Percentiles rank a stretch among this genome's conserved stretches.
Conservation (phyloP, 1,140 invertebrate species). For the Aricia agestis region DNA sequence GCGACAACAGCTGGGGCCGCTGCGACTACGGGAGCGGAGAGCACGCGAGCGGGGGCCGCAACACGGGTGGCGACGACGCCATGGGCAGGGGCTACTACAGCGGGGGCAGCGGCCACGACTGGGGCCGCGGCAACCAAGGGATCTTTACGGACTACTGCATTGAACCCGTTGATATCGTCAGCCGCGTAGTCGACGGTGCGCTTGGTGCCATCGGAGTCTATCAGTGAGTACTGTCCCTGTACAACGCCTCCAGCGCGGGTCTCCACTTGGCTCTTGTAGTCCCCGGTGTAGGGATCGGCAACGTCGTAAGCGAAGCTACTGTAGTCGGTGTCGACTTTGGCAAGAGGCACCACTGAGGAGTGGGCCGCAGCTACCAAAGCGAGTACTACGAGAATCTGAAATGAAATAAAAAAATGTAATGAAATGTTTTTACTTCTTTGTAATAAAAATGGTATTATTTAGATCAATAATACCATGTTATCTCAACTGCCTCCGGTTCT, state of each 20-base stretch:
- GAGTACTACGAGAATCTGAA: constrained; percentile 48
- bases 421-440: not conserved
- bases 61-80: constrained; percentile 25
- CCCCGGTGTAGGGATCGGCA: constrained; percentile 69
- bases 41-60: constrained; percentile 11
- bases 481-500: no score
- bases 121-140: constrained; percentile 40
- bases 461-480: no score
- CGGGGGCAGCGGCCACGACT: constrained; percentile 25
- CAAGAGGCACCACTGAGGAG: constrained; percentile 46
- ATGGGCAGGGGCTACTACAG: constrained; percentile 29
- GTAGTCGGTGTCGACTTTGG: constrained; percentile 46
- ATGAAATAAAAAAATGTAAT: constrained; percentile 18
- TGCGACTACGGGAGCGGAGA: constrained; percentile 15
- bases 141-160: constrained; percentile 68
- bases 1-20: constrained; percentile 11
- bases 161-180: constrained; percentile 71
- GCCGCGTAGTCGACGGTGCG: constrained; percentile 71
- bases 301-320: constrained; percentile 63
- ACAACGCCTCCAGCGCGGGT: constrained; percentile 75
- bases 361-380: constrained; percentile 41
- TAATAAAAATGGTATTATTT: no score
- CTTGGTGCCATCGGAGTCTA: constrained; percentile 69
- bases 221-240: constrained; percentile 67
- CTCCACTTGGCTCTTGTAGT: constrained; percentile 69